Evolutionary conservation across 2,113 vertebrate genomes (phyloP), one percentile per base, ranked within the genome.

Genomic region (Mesembrinibis cayennensis): DNA sequence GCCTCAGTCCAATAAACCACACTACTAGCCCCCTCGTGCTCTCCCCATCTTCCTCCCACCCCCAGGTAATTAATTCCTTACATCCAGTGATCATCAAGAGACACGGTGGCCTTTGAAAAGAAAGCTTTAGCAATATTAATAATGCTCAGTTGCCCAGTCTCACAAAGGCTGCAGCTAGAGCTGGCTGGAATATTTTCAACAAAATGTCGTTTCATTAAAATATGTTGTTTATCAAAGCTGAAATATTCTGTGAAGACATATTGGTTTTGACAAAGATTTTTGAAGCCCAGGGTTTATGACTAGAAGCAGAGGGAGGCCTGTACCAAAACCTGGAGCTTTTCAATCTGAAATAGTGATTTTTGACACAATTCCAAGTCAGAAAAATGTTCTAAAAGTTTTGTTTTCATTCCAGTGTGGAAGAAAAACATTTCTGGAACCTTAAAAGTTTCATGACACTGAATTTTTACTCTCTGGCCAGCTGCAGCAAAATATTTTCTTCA

Each of bases 41-140:
- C 50, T 92, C n/a, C 13, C 7, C 20, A 38, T 77, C 61, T 87
- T 66, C 18, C 18, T 6, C 27, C 7, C 11, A 5, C 9, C 3
- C 27, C 49, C 17, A 45, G 69, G 16, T 86, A 86, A 97, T 95
- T 73, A 74, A 83, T 92, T 94, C 79, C 90, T 86, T 72, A 78
- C 78, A 67, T 67, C 63, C 55, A 70, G 55, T 27, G 85, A 63
- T 89, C 80, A 92, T 66, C 88, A 71, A 74, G 90, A 94, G 67
- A 32, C 1, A 21, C 0, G 4, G 42, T 74, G 59, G 87, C 69
- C 90, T 95, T 94, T 95, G 92, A 78, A 92, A 96, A 89, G 65
- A 70, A 93, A 90, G 80, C 77, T 95, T 92, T 89, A 92, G 80
- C 90, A 96, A 95, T 87, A 84, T 79, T 92, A 93, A 92, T 90